Percentiles rank a stretch among this genome's conserved stretches.
phyloP scores from a whole-genome alignment of 2,797 vertebrate species.

The Hozukius guyotensis region DNA sequence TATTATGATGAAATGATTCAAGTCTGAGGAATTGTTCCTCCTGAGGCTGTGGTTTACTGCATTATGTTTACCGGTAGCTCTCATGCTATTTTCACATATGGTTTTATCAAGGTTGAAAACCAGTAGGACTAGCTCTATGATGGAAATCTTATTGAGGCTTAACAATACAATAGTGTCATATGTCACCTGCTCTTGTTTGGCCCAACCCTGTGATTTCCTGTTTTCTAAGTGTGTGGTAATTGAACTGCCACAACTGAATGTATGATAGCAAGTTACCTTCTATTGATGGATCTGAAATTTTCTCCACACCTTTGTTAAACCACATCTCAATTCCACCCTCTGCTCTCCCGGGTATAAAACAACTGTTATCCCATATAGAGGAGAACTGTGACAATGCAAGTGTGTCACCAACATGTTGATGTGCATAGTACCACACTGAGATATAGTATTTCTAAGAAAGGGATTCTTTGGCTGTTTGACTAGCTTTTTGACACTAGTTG shows the following conservation, averaged over 20 bases:
- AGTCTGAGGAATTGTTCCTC: background rate
- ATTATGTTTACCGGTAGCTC: fast-evolving
- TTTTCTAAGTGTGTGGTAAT: background rate
- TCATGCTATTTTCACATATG: background rate
- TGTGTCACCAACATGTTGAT: too few relatives aligned
- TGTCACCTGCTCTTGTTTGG: background rate
- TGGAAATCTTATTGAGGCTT: background rate
- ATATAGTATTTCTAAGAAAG: too few relatives aligned
- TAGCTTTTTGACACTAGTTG: too few relatives aligned
- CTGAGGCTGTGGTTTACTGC: background rate
- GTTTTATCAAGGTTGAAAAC: constrained; percentile 19
- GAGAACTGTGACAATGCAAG: too few relatives aligned
- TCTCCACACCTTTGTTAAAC: too few relatives aligned
- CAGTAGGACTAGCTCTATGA: background rate
- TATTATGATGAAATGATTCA: background rate
- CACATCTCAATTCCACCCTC: fast-evolving
- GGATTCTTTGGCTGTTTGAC: too few relatives aligned
- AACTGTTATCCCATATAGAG: too few relatives aligned
- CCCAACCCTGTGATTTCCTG: background rate
- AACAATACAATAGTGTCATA: background rate
- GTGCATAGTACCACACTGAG: too few relatives aligned
- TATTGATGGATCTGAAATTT: too few relatives aligned
- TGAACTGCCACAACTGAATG: background rate
- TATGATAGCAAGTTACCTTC: fast-evolving
- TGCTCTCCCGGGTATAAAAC: too few relatives aligned